Evolutionary conservation across 2,113 vertebrate species (phyloP).

Genomic region (Axis porcinus): DNA sequence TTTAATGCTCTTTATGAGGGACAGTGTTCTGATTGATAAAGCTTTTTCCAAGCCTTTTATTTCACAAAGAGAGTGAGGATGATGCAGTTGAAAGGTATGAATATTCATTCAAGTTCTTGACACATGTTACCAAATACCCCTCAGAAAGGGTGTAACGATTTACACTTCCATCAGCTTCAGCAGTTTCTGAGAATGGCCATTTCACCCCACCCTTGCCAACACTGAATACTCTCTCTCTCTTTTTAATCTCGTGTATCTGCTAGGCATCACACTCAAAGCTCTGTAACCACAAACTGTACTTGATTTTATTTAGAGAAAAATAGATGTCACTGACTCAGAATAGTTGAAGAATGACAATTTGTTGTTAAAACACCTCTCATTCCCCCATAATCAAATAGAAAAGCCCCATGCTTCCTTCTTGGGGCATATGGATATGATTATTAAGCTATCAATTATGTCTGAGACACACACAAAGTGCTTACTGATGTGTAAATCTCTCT

Average conservation of each 20-base stretch:
- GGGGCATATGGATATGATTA: neutral
- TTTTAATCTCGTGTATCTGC: neutral
- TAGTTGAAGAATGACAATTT: neutral
- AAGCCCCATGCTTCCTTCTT: neutral
- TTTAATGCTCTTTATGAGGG: neutral
- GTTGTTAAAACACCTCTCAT: neutral
- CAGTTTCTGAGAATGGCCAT: neutral
- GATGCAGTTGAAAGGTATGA: neutral
- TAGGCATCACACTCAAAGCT: neutral
- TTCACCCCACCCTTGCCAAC: neutral
- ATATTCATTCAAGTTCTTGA: neutral
- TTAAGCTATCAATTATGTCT: neutral
- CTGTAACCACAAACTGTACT: neutral
- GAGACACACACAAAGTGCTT: neutral
- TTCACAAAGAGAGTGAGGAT: neutral
- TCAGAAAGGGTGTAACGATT: neutral
- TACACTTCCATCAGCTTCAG: neutral
- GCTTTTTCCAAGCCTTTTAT: neutral
- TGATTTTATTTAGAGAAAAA: conserved; percentile 37
- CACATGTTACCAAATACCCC: neutral
- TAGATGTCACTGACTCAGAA: neutral
- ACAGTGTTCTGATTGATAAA: neutral
- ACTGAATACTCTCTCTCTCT: neutral
- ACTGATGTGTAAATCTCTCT: neutral
- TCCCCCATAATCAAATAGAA: neutral